Percentiles rank a stretch among this genome's conserved stretches.
Evolutionary conservation across 2,113 vertebrate species (phyloP).

Genomic region (Macrotus californicus): DNA sequence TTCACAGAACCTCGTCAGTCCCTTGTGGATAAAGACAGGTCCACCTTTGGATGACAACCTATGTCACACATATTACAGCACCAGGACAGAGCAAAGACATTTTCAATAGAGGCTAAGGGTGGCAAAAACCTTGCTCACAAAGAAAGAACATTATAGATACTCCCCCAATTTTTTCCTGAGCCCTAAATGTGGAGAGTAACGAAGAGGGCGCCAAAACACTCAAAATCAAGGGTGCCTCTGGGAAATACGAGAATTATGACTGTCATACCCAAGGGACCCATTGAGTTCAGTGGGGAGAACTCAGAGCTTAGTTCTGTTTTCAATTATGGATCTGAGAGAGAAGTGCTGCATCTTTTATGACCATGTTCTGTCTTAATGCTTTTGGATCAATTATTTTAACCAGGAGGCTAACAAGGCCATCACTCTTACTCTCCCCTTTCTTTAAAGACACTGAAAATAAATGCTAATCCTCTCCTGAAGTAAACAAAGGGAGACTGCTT

Average conservation of each 20-base stretch:
- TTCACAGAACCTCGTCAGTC: not conserved
- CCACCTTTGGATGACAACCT: not conserved
- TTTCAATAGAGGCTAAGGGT: not conserved
- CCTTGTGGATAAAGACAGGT: not conserved
- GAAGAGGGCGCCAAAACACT: not conserved
- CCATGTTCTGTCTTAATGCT: not conserved
- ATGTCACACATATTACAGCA: not conserved
- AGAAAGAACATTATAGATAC: not conserved
- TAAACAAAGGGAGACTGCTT: not conserved
- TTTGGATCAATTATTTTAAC: conserved; percentile 15
- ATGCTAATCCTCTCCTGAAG: not conserved
- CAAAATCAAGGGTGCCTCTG: conserved; percentile 15
- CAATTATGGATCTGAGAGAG: not conserved
- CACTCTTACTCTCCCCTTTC: not conserved
- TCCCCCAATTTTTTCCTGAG: not conserved
- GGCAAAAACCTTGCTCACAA: not conserved
- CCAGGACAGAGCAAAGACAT: not conserved
- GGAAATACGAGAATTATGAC: not conserved
- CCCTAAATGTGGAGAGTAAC: not conserved
- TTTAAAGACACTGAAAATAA: conserved; percentile 32
- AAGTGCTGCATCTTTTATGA: not conserved
- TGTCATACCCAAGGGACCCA: not conserved
- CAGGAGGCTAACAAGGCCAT: not conserved
- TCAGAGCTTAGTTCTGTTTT: not conserved
- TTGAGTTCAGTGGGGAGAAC: not conserved